A percentile compares a stretch with the other conserved stretches of the same genome.
These are phyloP conservation scores for Paramuricea clavata DNA, from an alignment of 92 coral and sea anemone genomes.

Conservation along the genomic window DNA sequence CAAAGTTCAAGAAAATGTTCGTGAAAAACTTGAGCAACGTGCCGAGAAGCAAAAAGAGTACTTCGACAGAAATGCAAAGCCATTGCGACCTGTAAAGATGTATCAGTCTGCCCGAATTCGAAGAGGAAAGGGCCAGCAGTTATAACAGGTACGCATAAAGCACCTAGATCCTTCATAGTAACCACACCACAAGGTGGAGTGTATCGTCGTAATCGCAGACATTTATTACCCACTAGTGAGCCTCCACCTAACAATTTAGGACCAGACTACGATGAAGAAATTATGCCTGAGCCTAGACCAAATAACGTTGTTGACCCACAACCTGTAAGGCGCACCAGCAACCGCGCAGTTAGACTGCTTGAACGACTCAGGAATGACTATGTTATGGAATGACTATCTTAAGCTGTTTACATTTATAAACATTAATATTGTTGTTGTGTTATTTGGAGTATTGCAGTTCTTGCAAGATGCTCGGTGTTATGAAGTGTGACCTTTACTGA, in stretches of 20 bases:
- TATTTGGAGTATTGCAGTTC: no score
- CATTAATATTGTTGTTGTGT: no score
- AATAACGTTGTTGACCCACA: slow-evolving; percentile 11
- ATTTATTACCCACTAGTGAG: slow-evolving; percentile 44
- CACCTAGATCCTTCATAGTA: slow-evolving; percentile 63
- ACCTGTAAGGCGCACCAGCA: slow-evolving; percentile 32
- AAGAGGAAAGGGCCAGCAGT: slow-evolving; percentile 59
- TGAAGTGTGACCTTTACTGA: no score
- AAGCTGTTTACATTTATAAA: no score
- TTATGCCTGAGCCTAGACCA: neutral
- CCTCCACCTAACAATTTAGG: slow-evolving; percentile 31
- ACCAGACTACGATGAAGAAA: slow-evolving; percentile 14
- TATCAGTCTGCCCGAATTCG: slow-evolving; percentile 61
- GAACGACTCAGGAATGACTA: slow-evolving; percentile 42
- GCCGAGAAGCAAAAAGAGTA: slow-evolving; percentile 48
- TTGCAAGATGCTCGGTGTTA: no score
- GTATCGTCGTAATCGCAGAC: slow-evolving; percentile 62
- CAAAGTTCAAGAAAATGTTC: neutral
- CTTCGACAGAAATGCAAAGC: slow-evolving; percentile 45
- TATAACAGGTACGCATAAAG: slow-evolving; percentile 13
- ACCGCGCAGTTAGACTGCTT: slow-evolving; percentile 29
- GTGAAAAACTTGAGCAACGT: slow-evolving; percentile 62
- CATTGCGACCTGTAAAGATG: slow-evolving; percentile 51
- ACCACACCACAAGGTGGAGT: slow-evolving; percentile 60
- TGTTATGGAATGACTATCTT: slow-evolving; percentile 42